Conservation (phyloP, 2,797 vertebrate genomes). For the Cuculus canorus region DNA sequence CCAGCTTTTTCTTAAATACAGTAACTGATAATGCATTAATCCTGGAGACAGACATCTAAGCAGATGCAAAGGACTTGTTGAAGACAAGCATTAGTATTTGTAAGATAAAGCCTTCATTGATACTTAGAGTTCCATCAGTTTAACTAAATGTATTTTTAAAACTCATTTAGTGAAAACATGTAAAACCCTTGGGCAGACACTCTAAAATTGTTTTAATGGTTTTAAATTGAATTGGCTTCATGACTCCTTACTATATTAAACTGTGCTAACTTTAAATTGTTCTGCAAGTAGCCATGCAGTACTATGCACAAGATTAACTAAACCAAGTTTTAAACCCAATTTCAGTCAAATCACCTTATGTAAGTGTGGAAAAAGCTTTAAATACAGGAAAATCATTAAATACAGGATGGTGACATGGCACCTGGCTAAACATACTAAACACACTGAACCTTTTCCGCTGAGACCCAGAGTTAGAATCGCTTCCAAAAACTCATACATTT, state of each 20-base stretch:
- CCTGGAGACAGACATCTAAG: conserved; percentile 60
- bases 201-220: conserved; percentile 71
- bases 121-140: conserved; percentile 72
- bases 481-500: conserved; percentile 7
- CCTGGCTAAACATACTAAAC: conserved; percentile 8
- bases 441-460: neutral
- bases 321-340: conserved; percentile 27
- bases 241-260: conserved; percentile 67
- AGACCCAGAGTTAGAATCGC: neutral
- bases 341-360: conserved; percentile 18
- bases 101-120: conserved; percentile 71
- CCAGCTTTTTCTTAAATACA: neutral
- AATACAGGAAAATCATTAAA: conserved; percentile 5
- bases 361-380: conserved; percentile 18
- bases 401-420: neutral
- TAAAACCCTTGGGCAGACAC: conserved; percentile 72
- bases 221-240: conserved; percentile 70
- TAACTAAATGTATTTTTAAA: conserved; percentile 74
- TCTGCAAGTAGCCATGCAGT: conserved; percentile 46
- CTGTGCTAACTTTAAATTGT: conserved; percentile 63
- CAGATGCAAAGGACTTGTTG: conserved; percentile 39
- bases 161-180: conserved; percentile 71
- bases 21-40: conserved; percentile 33
- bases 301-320: neutral
- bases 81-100: conserved; percentile 66